Conservation (phyloP, 53 echinoderm and acorn worm genomes). For the Stichopus horrens region DNA sequence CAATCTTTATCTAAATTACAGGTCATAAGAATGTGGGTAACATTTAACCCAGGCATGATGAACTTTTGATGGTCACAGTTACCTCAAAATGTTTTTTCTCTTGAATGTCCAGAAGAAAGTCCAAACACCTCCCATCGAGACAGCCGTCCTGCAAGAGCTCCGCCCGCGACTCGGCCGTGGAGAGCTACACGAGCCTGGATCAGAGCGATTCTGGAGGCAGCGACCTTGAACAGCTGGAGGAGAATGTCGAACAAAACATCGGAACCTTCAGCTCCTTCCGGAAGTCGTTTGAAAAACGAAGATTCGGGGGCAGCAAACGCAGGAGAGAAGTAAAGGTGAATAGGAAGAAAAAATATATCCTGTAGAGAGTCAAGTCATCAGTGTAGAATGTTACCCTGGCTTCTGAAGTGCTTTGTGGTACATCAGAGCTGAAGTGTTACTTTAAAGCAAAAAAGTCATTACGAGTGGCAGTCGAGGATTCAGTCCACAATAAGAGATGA, state of each 20-base stretch:
- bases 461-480: too few species aligned
- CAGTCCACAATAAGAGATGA: too few species aligned
- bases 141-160: slow-evolving; percentile 43
- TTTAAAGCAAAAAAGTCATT: too few species aligned
- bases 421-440: too few species aligned
- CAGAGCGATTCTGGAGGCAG: slow-evolving; percentile 61
- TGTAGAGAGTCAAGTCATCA: neutral
- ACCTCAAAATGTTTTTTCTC: neutral
- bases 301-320: neutral
- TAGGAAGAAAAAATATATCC: neutral
- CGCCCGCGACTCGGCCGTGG: slow-evolving; percentile 62
- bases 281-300: neutral
- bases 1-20: too few species aligned
- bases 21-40: too few species aligned
- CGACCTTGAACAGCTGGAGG: slow-evolving; percentile 54
- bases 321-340: slow-evolving; percentile 26
- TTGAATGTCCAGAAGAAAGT: slow-evolving; percentile 23
- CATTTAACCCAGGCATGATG: too few species aligned
- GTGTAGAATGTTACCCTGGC: neutral
- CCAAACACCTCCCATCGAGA: slow-evolving; percentile 2
- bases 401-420: too few species aligned
- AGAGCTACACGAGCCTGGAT: slow-evolving; percentile 60
- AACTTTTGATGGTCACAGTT: too few species aligned
- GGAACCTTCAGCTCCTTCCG: slow-evolving; percentile 4
- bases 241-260: slow-evolving; percentile 4